Percentiles rank a stretch among this genome's conserved stretches.
Evolutionary conservation across 2,797 vertebrate species (phyloP).

Genomic region (Pterois miles): DNA sequence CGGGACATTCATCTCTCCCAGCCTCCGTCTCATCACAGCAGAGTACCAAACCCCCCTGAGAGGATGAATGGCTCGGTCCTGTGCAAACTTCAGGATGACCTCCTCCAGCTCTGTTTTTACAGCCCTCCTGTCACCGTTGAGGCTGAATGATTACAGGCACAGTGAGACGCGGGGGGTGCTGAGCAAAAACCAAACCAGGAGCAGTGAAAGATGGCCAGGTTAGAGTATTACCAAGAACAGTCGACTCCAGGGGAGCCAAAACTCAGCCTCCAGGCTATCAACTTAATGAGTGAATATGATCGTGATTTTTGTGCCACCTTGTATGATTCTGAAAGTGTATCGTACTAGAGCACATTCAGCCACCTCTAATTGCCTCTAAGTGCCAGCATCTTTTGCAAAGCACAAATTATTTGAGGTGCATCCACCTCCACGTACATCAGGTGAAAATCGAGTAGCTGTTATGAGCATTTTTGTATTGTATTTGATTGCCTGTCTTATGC

Average conservation of each 20-base stretch:
- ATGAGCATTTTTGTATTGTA: background rate
- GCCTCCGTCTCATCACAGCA: conserved; percentile 42
- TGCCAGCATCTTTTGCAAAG: background rate
- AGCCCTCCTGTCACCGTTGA: conserved; percentile 49
- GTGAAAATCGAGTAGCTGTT: background rate
- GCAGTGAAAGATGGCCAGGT: conserved; percentile 9
- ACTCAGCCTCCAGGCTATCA: background rate
- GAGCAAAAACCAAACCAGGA: background rate
- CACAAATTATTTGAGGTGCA: background rate
- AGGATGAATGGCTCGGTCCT: conserved; percentile 62
- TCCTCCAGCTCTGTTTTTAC: conserved; percentile 64
- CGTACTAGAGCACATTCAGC: background rate
- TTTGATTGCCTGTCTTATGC: background rate
- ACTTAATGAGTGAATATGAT: conserved; percentile 1
- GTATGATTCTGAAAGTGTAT: background rate
- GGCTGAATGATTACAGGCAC: conserved; percentile 55
- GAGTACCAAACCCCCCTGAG: conserved; percentile 33
- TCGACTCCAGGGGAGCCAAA: conserved; percentile 7
- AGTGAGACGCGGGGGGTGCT: conserved; percentile 3
- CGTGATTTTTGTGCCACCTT: conserved; percentile 1
- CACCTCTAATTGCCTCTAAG: background rate
- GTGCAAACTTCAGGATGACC: conserved; percentile 66
- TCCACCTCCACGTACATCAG: background rate
- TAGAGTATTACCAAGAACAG: background rate
- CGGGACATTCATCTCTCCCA: conserved; percentile 70